A percentile compares a stretch with the other conserved stretches of the same genome.
These are phyloP conservation scores for Gryllus bimaculatus DNA, from an alignment of 1,140 invertebrate species.

Conservation along the genomic window DNA sequence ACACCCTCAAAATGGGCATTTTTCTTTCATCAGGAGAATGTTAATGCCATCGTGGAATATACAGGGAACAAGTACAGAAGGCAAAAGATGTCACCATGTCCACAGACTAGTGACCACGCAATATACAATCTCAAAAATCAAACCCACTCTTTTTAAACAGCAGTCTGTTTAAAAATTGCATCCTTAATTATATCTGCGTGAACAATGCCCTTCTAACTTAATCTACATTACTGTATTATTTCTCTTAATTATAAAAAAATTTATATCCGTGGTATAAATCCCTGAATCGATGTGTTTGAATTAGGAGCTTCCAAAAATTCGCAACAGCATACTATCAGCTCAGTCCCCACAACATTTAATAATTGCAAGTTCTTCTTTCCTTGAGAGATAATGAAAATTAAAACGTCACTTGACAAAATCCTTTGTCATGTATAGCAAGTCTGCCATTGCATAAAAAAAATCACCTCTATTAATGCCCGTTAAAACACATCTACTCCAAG, in stretches of 20 bases:
- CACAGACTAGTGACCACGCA: slow-evolving; percentile 8
- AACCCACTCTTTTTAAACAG: neutral
- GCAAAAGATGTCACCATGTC: slow-evolving; percentile 7
- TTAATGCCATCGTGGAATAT: slow-evolving; percentile 22
- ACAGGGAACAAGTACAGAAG: slow-evolving; percentile 20
- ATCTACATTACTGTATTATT: slow-evolving; percentile 7
- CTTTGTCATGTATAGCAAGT: neutral
- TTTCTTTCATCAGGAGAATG: neutral
- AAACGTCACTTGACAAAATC: slow-evolving; percentile 6
- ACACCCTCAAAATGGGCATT: slow-evolving; percentile 13
- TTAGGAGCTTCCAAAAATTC: neutral
- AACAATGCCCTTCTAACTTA: slow-evolving; percentile 11
- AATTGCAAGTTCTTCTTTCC: neutral
- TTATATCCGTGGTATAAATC: slow-evolving; percentile 14
- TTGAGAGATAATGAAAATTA: slow-evolving; percentile 11
- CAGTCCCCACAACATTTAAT: neutral
- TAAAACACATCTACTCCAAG: slow-evolving; percentile 12
- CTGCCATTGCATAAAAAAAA: slow-evolving; percentile 11
- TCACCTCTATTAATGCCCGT: slow-evolving; percentile 4
- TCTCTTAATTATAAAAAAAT: slow-evolving; percentile 12
- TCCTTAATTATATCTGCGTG: slow-evolving; percentile 3
- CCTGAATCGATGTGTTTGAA: slow-evolving; percentile 16
- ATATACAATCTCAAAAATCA: neutral
- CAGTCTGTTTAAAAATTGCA: neutral
- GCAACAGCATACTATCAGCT: neutral